Percentiles rank a stretch among this genome's conserved stretches.
These are phyloP conservation scores for Tonatia bakeri DNA, from an alignment of 2,113 vertebrate genomes.

Conservation along the genomic window DNA sequence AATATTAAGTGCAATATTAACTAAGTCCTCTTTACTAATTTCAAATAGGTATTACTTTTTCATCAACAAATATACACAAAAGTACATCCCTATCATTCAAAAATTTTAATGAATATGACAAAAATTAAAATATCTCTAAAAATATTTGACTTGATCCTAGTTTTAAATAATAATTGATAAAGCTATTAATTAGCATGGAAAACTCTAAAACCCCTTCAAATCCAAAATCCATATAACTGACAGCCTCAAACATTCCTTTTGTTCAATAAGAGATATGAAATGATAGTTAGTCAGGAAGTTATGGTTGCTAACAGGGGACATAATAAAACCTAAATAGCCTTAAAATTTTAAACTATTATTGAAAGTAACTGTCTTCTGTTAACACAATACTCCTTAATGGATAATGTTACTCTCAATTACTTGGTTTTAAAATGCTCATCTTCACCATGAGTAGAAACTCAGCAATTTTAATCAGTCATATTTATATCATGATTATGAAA, in stretches of 20 bases:
- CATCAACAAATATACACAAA: background rate
- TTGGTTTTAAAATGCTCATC: slow-evolving; percentile 25
- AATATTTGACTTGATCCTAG: slow-evolving; percentile 19
- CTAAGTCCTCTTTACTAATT: background rate
- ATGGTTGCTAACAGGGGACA: background rate
- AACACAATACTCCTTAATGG: background rate
- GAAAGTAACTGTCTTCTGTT: background rate
- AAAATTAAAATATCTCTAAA: slow-evolving; percentile 9
- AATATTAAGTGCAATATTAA: background rate
- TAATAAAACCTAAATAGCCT: background rate
- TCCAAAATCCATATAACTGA: background rate
- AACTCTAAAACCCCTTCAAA: background rate
- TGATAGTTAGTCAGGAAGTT: background rate
- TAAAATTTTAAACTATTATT: slow-evolving; percentile 8
- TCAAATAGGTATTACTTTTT: background rate
- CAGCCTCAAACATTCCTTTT: background rate
- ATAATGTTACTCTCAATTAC: background rate
- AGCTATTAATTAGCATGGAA: background rate
- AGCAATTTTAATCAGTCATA: background rate
- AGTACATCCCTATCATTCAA: background rate
- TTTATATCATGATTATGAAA: slow-evolving; percentile 11
- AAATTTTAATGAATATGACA: slow-evolving; percentile 26
- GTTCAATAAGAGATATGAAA: slow-evolving; percentile 12
- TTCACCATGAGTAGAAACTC: background rate
- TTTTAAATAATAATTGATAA: background rate